These are phyloP conservation scores for Acrossocheilus fasciatus DNA, from an alignment of 2,797 vertebrate species.

Conservation along the genomic window DNA sequence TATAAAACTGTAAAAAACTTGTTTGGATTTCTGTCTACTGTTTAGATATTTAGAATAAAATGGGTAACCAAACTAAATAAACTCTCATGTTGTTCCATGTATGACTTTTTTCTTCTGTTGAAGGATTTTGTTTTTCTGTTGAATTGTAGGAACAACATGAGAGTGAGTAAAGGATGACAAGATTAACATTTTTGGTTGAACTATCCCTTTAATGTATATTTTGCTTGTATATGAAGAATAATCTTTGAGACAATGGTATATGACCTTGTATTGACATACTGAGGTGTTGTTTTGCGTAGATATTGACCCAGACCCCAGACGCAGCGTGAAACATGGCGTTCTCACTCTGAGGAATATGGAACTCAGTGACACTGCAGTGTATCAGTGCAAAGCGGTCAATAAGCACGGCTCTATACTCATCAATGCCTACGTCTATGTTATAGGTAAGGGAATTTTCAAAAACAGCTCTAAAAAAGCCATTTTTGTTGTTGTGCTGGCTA, in stretches of 20 bases:
- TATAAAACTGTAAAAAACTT: background rate
- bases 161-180: background rate
- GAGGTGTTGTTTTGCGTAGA: slow-evolving; percentile 65
- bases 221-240: background rate
- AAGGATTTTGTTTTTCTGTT: background rate
- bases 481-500: background rate
- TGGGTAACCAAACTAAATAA: too few relatives aligned
- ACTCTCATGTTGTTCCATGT: background rate
- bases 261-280: background rate
- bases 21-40: background rate
- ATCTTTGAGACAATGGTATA: slow-evolving; percentile 12
- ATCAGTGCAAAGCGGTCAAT: slow-evolving; percentile 89
- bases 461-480: background rate
- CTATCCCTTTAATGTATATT: background rate
- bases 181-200: background rate
- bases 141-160: background rate
- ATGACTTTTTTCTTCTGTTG: background rate
- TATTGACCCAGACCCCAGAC: slow-evolving; percentile 72
- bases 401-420: slow-evolving; percentile 83
- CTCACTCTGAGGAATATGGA: slow-evolving; percentile 80
- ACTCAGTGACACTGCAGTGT: slow-evolving; percentile 85
- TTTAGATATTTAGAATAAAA: too few relatives aligned
- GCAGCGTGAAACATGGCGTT: slow-evolving; percentile 70
- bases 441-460: slow-evolving; percentile 75
- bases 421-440: slow-evolving; percentile 86